These are phyloP conservation scores for Sebastes steindachneri DNA, from an alignment of 2,797 vertebrate species.

Conservation along the genomic window DNA sequence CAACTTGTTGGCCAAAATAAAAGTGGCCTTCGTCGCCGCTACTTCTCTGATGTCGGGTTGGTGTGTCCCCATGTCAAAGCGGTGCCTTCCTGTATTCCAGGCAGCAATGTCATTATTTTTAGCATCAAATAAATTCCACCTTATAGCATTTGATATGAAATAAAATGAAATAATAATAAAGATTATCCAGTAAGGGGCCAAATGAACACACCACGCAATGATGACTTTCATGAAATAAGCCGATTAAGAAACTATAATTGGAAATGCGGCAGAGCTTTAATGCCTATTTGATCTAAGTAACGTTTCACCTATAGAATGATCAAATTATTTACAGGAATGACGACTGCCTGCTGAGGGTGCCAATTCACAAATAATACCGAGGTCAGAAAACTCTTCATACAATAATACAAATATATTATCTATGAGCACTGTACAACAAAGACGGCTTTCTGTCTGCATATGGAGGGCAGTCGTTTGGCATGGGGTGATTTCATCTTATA, in stretches of 20 bases:
- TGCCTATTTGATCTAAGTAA: neutral
- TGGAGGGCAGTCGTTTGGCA: neutral
- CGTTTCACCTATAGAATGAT: neutral
- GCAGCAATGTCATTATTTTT: neutral
- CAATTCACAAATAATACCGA: neutral
- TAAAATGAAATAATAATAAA: conserved; percentile 11
- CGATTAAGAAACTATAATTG: conserved; percentile 19
- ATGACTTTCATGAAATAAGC: conserved; percentile 6
- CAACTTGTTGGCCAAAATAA: too few relatives aligned
- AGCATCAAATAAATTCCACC: neutral
- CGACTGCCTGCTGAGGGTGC: neutral
- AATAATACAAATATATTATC: neutral
- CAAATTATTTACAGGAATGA: neutral
- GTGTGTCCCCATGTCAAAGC: neutral
- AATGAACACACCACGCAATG: conserved; percentile 1
- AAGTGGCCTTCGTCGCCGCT: too few relatives aligned
- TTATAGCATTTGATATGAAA: conserved; percentile 15
- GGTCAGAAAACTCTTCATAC: neutral
- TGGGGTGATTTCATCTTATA: conserved; percentile 6
- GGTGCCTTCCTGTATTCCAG: neutral
- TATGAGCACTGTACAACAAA: neutral
- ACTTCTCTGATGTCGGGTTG: neutral
- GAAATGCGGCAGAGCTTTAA: conserved; percentile 5
- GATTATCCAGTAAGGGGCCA: neutral
- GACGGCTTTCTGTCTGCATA: neutral